Conservation (phyloP, 2,888 invertebrate species). For the Microctonus aethiopoides region DNA sequence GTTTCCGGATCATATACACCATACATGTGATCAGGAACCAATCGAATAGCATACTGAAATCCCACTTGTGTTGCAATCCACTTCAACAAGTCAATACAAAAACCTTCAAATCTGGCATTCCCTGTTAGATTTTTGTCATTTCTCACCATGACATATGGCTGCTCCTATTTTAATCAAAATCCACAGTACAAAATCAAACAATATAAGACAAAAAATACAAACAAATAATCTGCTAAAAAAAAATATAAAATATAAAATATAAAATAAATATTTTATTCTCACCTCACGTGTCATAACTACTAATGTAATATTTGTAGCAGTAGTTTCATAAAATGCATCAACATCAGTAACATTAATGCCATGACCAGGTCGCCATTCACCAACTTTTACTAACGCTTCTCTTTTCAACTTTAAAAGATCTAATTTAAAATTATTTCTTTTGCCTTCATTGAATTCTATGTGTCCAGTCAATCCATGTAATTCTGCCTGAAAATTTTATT, state of each 20-base stretch:
- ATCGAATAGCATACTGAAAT: slow-evolving; percentile 85
- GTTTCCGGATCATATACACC: slow-evolving; percentile 89
- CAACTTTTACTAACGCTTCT: slow-evolving; percentile 83
- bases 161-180: slow-evolving; percentile 73
- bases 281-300: slow-evolving; percentile 93
- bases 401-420: slow-evolving; percentile 85
- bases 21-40: slow-evolving; percentile 90
- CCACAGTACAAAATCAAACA: slow-evolving; percentile 5
- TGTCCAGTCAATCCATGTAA: slow-evolving; percentile 89
- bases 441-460: slow-evolving; percentile 87
- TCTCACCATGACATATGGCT: slow-evolving; percentile 91
- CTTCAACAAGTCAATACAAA: slow-evolving; percentile 89
- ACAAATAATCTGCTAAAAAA: too few relatives aligned
- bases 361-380: slow-evolving; percentile 80
- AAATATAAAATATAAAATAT: background rate
- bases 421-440: slow-evolving; percentile 84
- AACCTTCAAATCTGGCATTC: slow-evolving; percentile 89
- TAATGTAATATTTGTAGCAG: slow-evolving; percentile 85
- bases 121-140: slow-evolving; percentile 87
- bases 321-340: slow-evolving; percentile 85
- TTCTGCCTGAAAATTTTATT: slow-evolving; percentile 72
- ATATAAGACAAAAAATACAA: background rate
- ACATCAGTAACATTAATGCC: slow-evolving; percentile 87
- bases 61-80: slow-evolving; percentile 86
- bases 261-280: too few relatives aligned